Conservation (phyloP, 2,113 vertebrate genomes). For the Tragelaphus strepsiceros region DNA sequence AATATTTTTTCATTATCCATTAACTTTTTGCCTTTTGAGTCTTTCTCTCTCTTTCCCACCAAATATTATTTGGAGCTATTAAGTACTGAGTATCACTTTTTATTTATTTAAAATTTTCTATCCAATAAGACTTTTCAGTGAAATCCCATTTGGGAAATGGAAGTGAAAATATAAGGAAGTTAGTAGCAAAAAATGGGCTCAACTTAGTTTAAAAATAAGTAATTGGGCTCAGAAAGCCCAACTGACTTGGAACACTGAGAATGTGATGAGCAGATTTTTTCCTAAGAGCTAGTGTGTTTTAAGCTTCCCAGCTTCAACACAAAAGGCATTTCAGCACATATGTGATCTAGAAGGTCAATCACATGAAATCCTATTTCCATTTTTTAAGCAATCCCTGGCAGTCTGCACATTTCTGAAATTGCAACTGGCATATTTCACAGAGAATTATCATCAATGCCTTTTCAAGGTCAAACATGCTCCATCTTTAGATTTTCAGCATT, state of each 20-base stretch:
- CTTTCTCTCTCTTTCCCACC: neutral
- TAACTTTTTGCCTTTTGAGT: conserved; percentile 13
- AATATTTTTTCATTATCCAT: conserved; percentile 35
- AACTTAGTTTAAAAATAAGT: conserved; percentile 31
- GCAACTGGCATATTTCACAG: conserved; percentile 70
- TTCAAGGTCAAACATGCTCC: conserved; percentile 66
- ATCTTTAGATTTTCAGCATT: conserved; percentile 46
- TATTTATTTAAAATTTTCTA: conserved; percentile 35
- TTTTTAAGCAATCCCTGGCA: conserved; percentile 70
- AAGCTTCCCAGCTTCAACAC: conserved; percentile 43
- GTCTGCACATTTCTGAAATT: conserved; percentile 62
- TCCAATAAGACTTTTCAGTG: neutral
- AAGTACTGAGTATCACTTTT: neutral
- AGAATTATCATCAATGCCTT: conserved; percentile 68
- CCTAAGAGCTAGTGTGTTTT: conserved; percentile 55
- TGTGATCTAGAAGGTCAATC: conserved; percentile 70
- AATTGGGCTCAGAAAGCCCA: conserved; percentile 4
- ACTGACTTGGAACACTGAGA: conserved; percentile 10
- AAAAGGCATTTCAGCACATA: conserved; percentile 63
- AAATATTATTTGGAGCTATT: neutral
- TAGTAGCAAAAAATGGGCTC: neutral
- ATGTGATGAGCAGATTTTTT: neutral
- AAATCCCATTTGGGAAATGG: conserved; percentile 4
- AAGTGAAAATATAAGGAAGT: neutral
- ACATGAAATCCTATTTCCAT: conserved; percentile 70